Evolutionary conservation across 2,113 vertebrate species (phyloP), one percentile per base, ranked within the genome.

Genomic region (Zosterops lateralis): DNA sequence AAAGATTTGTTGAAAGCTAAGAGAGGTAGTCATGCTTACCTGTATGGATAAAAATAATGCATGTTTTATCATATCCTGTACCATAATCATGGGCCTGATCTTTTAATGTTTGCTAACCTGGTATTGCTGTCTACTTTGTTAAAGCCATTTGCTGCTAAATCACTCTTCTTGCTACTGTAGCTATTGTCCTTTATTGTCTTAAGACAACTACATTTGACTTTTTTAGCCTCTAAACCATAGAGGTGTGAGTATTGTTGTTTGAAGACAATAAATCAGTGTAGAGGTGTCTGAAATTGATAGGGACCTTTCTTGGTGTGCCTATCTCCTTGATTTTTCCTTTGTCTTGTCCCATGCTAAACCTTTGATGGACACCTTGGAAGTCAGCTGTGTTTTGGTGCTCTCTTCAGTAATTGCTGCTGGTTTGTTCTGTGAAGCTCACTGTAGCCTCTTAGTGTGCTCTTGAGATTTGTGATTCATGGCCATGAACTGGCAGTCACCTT

Each of bases 401-500:
- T 93, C 51, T 89, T 62, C 65, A 29, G 57, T 58, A 47, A 72
- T 44, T 87, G 68, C 62, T 92, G 48, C 67, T 82, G 64, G 45
- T 89, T 93, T 29, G 9, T 68, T 71, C 64, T 80, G 24, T 68
- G 91, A 65, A 80, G 87, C 78, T 79, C 71, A 64, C 22, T 89
- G 75, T 78, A 89, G 74, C 47, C 40, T 86, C 61, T 92, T 90
- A 29, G 32, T 90, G 92, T 90, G n/a, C 93, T 95, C 73, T 89
- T 77, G 65, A 95, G 57, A 89, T 48, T 57, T 17, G 4, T 74
- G 93, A 84, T 91, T 92, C 70, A 54, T 94, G 71, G 76, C 77
- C 14, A 8, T 90, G 91, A 96, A 79, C 88, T 88, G 92, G 90
- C 92, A 92, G 89, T 80, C 67, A 42, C 81, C 75, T 82, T 81